A percentile compares a stretch with the other conserved stretches of the same genome.
These are phyloP conservation scores for Lochmaea crataegi DNA, from an alignment of 2,888 invertebrate genomes.

Conservation along the genomic window DNA sequence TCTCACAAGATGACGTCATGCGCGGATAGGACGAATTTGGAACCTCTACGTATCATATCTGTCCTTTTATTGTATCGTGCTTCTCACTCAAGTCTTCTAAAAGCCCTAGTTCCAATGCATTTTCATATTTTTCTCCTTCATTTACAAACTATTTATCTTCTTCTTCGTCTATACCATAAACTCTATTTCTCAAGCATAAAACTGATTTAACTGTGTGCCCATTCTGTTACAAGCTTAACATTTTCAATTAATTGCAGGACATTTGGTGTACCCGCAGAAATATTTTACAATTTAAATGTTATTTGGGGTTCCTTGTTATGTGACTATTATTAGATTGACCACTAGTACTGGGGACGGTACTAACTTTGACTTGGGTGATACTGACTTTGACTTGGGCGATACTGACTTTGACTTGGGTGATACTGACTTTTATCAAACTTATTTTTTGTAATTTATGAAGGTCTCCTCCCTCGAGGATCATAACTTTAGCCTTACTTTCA, in stretches of 20 bases:
- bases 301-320: too few relatives aligned
- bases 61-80: too few relatives aligned
- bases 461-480: constrained; percentile 20
- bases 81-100: neutral
- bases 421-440: too few relatives aligned
- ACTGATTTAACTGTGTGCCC: constrained; percentile 21
- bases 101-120: neutral
- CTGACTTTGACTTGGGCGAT: too few relatives aligned
- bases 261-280: constrained; percentile 5
- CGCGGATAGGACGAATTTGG: too few relatives aligned
- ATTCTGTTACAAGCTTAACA: constrained; percentile 28
- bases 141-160: neutral
- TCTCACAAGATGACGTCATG: too few relatives aligned
- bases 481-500: constrained; percentile 34
- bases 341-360: too few relatives aligned
- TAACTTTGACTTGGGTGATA: too few relatives aligned
- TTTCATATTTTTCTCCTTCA: too few relatives aligned
- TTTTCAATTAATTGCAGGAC: constrained; percentile 28
- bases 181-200: neutral
- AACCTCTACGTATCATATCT: too few relatives aligned
- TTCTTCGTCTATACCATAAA: constrained; percentile 8
- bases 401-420: too few relatives aligned
- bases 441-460: neutral
- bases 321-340: too few relatives aligned
- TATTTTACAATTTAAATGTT: neutral